These are phyloP conservation scores for Apis mellifera DNA, from an alignment of 1,140 invertebrate genomes.

Conservation along the genomic window Amel_HAv3.1 CM009936.2:328501-329000, in stretches of 20 bases:
- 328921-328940: too few relatives aligned
- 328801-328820: too few relatives aligned
- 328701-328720: too few relatives aligned
- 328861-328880: background rate
- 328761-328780: too few relatives aligned
- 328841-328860: background rate
- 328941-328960: too few relatives aligned
- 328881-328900: background rate
- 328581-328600: background rate
- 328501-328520: constrained; percentile 42
- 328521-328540: constrained; percentile 24
- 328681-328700: too few relatives aligned
- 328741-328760: too few relatives aligned
- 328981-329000: too few relatives aligned
- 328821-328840: too few relatives aligned
- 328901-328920: background rate
- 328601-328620: background rate
- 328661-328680: background rate
- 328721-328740: too few relatives aligned
- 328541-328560: constrained; percentile 32
- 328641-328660: background rate
- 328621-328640: background rate
- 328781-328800: too few relatives aligned
- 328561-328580: background rate
- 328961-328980: too few relatives aligned